phyloP scores from a whole-genome alignment of 2,888 invertebrate species.

The Lucinisca nassula region DNA sequence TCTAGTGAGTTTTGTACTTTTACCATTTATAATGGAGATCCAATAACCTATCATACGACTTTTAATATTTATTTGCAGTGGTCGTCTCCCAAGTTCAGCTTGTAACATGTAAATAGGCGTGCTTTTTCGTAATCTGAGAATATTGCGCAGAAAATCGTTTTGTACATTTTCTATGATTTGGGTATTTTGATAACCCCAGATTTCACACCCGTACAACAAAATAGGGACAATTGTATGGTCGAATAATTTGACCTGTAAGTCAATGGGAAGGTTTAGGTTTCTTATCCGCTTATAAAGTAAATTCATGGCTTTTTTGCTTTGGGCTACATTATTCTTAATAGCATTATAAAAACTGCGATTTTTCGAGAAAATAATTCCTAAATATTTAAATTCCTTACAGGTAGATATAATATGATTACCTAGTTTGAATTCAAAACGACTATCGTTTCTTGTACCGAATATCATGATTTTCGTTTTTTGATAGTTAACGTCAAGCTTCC shows the following conservation, averaged over 20 bases:
- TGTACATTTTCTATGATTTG: constrained; percentile 41
- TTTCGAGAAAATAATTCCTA: neutral
- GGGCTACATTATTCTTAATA: neutral
- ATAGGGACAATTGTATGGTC: constrained; percentile 7
- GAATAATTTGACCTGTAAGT: neutral
- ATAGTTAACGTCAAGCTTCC: constrained; percentile 48
- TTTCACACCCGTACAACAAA: constrained; percentile 12
- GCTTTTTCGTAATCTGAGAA: constrained; percentile 13
- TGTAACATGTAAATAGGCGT: constrained; percentile 13
- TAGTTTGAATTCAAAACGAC: constrained; percentile 13
- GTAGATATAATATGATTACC: neutral
- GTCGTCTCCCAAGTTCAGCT: neutral
- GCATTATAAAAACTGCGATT: neutral
- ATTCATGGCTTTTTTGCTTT: constrained; percentile 3
- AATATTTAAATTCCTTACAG: constrained; percentile 12
- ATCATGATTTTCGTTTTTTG: constrained; percentile 43
- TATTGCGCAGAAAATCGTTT: constrained; percentile 9
- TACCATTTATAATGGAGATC: neutral
- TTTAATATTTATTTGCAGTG: constrained; percentile 14
- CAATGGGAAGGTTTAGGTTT: neutral
- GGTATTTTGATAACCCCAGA: constrained; percentile 46
- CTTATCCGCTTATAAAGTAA: constrained; percentile 6
- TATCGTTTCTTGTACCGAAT: constrained; percentile 20
- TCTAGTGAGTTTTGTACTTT: neutral
- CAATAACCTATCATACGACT: constrained; percentile 11